Percentiles rank a stretch among this genome's conserved stretches.
phyloP scores from a whole-genome alignment of 1,140 invertebrate genomes.

The Dendroctonus valens region DNA sequence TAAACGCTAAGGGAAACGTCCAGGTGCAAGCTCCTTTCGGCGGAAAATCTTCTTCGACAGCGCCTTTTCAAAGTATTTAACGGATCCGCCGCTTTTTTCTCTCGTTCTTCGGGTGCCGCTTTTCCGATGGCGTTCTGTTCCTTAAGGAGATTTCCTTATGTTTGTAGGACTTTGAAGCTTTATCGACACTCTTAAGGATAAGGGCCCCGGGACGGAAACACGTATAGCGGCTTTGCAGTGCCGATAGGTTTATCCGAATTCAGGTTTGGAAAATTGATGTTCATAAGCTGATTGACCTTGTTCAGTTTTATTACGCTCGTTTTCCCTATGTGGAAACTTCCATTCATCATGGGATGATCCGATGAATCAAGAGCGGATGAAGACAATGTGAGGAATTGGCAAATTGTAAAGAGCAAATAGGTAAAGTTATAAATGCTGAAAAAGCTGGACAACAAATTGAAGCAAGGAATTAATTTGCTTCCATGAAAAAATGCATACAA shows the following conservation, averaged over 20 bases:
- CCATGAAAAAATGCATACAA: no score
- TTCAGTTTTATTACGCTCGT: no score
- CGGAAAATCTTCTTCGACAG: constrained; percentile 18
- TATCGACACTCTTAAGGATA: constrained; percentile 2
- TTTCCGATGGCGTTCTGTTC: constrained; percentile 8
- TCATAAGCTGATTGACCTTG: not conserved
- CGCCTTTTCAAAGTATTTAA: constrained; percentile 15
- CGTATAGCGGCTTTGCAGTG: constrained; percentile 2
- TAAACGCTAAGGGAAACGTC: constrained; percentile 7
- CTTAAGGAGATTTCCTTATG: constrained; percentile 15
- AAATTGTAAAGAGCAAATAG: no score
- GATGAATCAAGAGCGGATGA: no score
- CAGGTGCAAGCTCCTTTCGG: constrained; percentile 8
- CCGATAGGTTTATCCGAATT: constrained; percentile 4
- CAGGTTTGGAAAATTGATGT: not conserved
- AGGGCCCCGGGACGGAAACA: not conserved
- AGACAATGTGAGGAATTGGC: no score
- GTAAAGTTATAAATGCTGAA: no score
- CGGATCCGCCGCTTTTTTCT: constrained; percentile 2
- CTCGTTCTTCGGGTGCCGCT: not conserved
- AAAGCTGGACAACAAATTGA: no score
- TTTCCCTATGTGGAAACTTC: no score
- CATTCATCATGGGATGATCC: no score
- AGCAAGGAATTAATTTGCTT: no score
- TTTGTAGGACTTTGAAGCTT: constrained; percentile 9